These are phyloP conservation scores for Pantherophis guttatus DNA, from an alignment of 2,113 vertebrate species.

Conservation along the genomic window DNA sequence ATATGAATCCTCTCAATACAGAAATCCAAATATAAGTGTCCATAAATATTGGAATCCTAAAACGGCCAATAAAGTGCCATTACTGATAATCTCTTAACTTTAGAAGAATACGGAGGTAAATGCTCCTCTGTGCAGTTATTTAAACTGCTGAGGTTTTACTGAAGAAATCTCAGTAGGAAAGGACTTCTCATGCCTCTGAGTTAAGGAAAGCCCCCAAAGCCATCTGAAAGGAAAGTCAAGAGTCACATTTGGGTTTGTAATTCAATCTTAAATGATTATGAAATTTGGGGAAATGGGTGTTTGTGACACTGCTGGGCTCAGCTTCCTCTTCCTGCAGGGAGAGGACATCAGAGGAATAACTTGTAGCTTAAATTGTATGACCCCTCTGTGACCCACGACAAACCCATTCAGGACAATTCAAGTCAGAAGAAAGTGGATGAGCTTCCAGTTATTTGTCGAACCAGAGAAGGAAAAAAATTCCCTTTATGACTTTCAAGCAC, in stretches of 20 bases:
- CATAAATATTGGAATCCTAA: not conserved
- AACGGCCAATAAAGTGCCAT: not conserved
- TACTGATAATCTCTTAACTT: not conserved
- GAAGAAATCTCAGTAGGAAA: constrained; percentile 26
- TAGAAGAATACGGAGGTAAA: not conserved
- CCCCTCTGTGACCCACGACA: constrained; percentile 53
- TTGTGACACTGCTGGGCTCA: constrained; percentile 64
- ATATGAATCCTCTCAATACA: not conserved
- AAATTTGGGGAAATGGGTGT: constrained; percentile 63
- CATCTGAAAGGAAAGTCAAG: constrained; percentile 37
- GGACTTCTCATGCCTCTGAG: constrained; percentile 17
- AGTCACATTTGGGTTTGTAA: constrained; percentile 49
- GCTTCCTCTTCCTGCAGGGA: constrained; percentile 61
- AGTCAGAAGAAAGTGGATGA: constrained; percentile 37
- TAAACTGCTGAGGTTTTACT: constrained; percentile 1
- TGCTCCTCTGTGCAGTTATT: not conserved
- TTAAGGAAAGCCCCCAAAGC: not conserved
- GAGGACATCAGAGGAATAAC: constrained; percentile 47
- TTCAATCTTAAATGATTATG: constrained; percentile 62
- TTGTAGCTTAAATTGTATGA: constrained; percentile 51
- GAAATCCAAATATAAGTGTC: not conserved
- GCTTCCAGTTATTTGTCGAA: constrained; percentile 37
- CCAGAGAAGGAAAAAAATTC: constrained; percentile 3
- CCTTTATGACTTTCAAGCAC: constrained; percentile 7
- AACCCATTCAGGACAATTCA: constrained; percentile 59